These are phyloP conservation scores for Nephotettix cincticeps DNA, from an alignment of 1,140 invertebrate genomes.

Conservation along the genomic window DNA sequence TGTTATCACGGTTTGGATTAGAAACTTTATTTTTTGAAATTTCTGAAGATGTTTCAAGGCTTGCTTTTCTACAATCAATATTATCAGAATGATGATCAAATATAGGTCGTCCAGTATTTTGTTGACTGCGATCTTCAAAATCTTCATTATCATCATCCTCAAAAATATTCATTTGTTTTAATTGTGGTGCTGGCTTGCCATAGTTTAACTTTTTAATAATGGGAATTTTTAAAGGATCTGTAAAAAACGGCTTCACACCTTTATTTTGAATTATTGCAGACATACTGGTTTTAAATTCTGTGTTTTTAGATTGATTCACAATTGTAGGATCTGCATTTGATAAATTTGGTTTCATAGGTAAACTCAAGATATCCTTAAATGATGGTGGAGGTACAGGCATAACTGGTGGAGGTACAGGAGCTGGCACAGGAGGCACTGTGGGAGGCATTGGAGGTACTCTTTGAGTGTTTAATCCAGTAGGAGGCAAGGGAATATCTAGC, in stretches of 20 bases:
- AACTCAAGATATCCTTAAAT: conserved; percentile 17
- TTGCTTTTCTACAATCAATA: too few relatives aligned
- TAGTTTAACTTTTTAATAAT: neutral
- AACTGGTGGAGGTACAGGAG: conserved; percentile 25
- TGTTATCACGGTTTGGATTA: too few relatives aligned
- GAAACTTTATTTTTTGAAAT: too few relatives aligned
- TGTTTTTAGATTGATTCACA: neutral
- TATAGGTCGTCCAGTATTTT: neutral
- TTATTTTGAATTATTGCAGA: neutral
- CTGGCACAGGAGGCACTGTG: neutral
- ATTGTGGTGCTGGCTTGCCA: conserved; percentile 6
- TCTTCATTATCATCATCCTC: conserved; percentile 25
- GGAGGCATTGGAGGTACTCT: neutral
- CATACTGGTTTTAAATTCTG: neutral
- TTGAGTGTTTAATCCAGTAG: neutral
- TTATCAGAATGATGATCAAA: neutral
- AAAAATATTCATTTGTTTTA: conserved; percentile 24
- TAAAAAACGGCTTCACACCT: neutral
- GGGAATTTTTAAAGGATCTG: neutral
- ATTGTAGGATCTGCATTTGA: neutral
- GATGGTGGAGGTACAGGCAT: neutral
- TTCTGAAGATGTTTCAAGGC: too few relatives aligned
- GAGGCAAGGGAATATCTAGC: conserved; percentile 28
- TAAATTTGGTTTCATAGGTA: neutral
- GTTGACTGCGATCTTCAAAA: conserved; percentile 11